Percentiles rank a stretch among this genome's conserved stretches.
phyloP scores from a whole-genome alignment of 1,140 invertebrate species.

The Caerostris darwini region DNA sequence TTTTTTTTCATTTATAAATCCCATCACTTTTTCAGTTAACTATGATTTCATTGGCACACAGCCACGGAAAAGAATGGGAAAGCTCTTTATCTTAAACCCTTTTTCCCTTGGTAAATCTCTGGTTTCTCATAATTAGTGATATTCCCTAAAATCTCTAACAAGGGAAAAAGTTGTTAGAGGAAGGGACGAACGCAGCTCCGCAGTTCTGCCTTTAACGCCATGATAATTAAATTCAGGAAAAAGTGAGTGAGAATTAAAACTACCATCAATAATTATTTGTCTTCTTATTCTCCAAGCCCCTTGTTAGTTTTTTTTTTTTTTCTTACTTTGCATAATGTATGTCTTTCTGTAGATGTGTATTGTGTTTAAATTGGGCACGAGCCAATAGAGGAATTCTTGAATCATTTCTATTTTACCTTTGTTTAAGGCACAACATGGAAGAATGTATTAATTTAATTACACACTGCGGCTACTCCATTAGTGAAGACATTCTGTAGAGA shows the following conservation, averaged over 20 bases:
- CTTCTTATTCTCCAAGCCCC: neutral
- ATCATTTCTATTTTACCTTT: neutral
- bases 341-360: neutral
- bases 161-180: conserved; percentile 8
- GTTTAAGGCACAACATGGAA: neutral
- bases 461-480: neutral
- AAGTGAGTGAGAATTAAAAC: conserved; percentile 65
- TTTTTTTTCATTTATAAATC: neutral
- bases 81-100: neutral
- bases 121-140: conserved; percentile 41
- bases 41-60: neutral
- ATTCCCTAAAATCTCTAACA: neutral
- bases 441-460: conserved; percentile 39
- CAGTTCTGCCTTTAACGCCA: neutral
- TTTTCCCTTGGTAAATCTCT: conserved; percentile 22
- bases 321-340: neutral
- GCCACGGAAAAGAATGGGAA: neutral
- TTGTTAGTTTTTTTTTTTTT: conserved; percentile 12
- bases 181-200: conserved; percentile 17
- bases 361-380: conserved; percentile 20
- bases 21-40: neutral
- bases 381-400: conserved; percentile 18
- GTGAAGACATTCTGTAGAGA: no score
- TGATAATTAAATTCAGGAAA: conserved; percentile 67
- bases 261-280: conserved; percentile 61